Conservation (phyloP, 2,797 vertebrate genomes). For the Poeciliopsis turneri region DNA sequence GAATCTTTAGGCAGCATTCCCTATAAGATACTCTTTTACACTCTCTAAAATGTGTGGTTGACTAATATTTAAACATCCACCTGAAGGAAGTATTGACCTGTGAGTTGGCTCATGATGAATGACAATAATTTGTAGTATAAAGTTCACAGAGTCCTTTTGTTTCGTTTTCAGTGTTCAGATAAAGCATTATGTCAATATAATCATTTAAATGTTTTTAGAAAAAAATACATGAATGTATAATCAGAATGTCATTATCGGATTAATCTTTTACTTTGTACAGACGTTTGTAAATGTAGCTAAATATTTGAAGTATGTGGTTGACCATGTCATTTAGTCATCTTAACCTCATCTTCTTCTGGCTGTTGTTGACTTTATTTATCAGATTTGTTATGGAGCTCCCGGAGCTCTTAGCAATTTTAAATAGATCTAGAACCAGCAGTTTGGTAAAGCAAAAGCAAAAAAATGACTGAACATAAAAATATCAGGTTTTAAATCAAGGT, state of each 20-base stretch:
- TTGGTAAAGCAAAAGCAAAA: background rate
- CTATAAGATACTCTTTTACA: conserved; percentile 15
- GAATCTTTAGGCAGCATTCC: conserved; percentile 49
- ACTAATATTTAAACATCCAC: background rate
- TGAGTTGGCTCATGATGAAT: background rate
- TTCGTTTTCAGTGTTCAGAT: background rate
- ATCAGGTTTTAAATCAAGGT: background rate
- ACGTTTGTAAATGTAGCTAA: background rate
- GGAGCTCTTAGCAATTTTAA: background rate
- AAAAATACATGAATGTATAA: background rate
- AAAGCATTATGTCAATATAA: background rate
- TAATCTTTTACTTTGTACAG: background rate
- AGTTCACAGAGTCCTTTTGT: background rate
- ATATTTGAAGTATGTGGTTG: background rate
- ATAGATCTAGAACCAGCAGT: background rate
- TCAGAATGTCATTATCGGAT: background rate
- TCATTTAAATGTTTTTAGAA: background rate
- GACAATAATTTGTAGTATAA: background rate
- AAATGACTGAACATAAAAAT: background rate
- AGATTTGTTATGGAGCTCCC: background rate
- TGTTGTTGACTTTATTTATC: background rate
- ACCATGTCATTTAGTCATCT: background rate
- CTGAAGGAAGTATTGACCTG: background rate
- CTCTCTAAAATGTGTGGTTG: background rate
- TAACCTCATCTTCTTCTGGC: background rate